Evolutionary conservation across 2,113 vertebrate species (phyloP).

Genomic region (Furnarius figulus): DNA sequence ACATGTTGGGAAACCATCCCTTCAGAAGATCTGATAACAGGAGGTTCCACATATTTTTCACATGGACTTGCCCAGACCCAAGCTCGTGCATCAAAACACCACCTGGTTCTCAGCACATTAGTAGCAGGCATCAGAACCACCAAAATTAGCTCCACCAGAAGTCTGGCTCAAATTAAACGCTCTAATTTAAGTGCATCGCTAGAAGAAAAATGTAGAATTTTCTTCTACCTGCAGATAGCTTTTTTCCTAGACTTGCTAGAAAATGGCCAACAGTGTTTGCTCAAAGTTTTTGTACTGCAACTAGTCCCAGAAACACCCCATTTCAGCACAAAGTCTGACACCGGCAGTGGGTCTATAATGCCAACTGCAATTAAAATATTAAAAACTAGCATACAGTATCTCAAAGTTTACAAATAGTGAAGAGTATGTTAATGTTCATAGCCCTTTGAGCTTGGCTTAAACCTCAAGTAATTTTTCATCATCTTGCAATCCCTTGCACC

Average conservation of each 20-base stretch:
- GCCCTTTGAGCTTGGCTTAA: constrained; percentile 3
- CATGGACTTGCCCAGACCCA: not conserved
- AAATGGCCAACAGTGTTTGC: not conserved
- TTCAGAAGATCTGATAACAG: not conserved
- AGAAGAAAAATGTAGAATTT: not conserved
- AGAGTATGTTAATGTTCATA: not conserved
- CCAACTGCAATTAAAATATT: constrained; percentile 25
- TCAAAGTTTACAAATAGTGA: not conserved
- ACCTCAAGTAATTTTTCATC: constrained; percentile 16
- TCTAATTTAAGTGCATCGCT: not conserved
- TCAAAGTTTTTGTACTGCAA: not conserved
- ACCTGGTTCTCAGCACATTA: not conserved
- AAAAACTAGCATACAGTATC: not conserved
- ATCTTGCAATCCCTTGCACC: not conserved
- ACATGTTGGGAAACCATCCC: not conserved
- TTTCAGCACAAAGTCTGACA: not conserved
- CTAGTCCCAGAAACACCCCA: not conserved
- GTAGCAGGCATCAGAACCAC: not conserved
- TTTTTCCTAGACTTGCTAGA: not conserved
- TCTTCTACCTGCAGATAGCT: not conserved
- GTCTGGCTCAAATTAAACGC: not conserved
- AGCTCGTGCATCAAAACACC: not conserved
- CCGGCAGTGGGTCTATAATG: not conserved
- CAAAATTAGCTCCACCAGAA: not conserved
- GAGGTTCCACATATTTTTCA: not conserved